Evolutionary conservation across 2,888 invertebrate genomes (phyloP), one percentile per base, ranked within the genome.

Genomic region (Philhelius pedissequus): DNA sequence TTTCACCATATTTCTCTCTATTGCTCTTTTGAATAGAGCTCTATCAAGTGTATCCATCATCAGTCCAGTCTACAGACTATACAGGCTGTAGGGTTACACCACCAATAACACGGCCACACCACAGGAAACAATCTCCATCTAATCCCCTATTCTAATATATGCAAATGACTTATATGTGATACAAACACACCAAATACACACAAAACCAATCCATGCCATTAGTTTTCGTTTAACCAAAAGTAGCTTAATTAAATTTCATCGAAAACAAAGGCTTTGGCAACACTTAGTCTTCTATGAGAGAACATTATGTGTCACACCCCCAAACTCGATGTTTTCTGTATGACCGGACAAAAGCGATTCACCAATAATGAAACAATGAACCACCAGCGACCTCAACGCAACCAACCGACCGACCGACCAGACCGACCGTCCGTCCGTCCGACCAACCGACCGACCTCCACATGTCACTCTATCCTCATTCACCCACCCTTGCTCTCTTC

Each of bases 201-300:
- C 80, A 78, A 58, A 82, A 66, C 77, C 77, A 73, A 82, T 79
- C 83, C 74, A 69, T 78, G 38, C 74, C 79, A 79, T 83, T 83
- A 79, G 83, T 79, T 70, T 74, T 70, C 78, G 83, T 66, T 83
- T 83, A 83, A 79, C 83, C 62, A 64, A 79, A 74, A 83, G 73
- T 83, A 66, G 64, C 83, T 83, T 83, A 83, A 83, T 83, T 79
- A 79, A 83, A 79, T 83, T 83, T 60, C 74, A 70, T 54, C 74
- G 50, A 66, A 79, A 70, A 79, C 74, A 79, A 74, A 70, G 69
- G 77, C 60, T 38, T 75, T 54, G 71, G 79, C 83, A 78, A 74
- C 74, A 74, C 79, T 70, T 38, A 38, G 27, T 74, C 52, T 43
- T 40, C 27, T 40, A 11, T 1, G 7, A 11, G 32, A 56, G 52